phyloP scores from a whole-genome alignment of 2,113 vertebrate genomes.

The Lota lota region DNA sequence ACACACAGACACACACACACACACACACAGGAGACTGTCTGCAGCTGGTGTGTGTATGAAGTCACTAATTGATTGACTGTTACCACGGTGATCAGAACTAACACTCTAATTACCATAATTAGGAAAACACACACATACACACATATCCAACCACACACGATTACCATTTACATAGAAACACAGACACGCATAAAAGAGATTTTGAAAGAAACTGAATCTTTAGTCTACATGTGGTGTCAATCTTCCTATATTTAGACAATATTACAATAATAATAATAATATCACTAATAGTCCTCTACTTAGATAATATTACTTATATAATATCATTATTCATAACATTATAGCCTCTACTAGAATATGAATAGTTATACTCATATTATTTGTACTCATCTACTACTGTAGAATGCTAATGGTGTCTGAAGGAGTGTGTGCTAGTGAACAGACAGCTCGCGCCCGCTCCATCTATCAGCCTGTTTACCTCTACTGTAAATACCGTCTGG shows the following conservation, averaged over 20 bases:
- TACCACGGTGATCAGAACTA: slow-evolving; percentile 88
- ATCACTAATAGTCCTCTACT: too few relatives aligned
- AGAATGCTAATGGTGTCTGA: slow-evolving; percentile 93
- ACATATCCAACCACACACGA: slow-evolving; percentile 9
- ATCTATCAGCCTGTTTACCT: slow-evolving; percentile 99
- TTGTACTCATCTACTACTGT: slow-evolving; percentile 80
- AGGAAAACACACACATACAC: slow-evolving; percentile 32
- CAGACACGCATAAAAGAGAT: too few relatives aligned
- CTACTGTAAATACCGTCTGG: slow-evolving; percentile 99
- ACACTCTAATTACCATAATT: slow-evolving; percentile 86
- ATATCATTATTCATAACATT: too few relatives aligned
- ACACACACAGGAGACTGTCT: slow-evolving; percentile 70
- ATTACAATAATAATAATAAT: too few relatives aligned
- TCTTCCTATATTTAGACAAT: too few relatives aligned
- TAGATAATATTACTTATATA: too few relatives aligned
- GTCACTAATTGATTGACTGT: slow-evolving; percentile 88
- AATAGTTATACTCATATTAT: too few relatives aligned
- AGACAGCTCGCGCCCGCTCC: slow-evolving; percentile 89
- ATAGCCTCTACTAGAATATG: too few relatives aligned
- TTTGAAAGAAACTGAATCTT: too few relatives aligned
- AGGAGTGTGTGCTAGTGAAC: slow-evolving; percentile 91
- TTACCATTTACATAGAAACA: too few relatives aligned
- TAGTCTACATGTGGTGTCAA: too few relatives aligned
- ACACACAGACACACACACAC: slow-evolving; percentile 3
- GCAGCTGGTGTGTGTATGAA: slow-evolving; percentile 83